Evolutionary conservation across 2,113 vertebrate genomes (phyloP), one percentile per base, ranked within the genome.

Genomic region (Himantopus leucocephalus): DNA sequence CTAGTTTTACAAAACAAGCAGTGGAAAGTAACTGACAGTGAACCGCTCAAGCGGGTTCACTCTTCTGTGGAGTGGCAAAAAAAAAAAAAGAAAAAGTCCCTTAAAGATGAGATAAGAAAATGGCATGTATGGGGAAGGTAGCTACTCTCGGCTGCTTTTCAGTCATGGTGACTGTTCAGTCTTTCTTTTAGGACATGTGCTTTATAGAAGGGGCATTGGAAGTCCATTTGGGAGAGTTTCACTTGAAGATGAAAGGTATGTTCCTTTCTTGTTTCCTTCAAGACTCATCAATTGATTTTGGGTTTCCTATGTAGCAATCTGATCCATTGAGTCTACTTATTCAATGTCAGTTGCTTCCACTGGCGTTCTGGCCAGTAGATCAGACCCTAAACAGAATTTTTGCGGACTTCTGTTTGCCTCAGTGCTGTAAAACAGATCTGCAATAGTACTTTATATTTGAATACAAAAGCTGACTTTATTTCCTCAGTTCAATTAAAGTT

Each of bases 231-330:
- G 99, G 99, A 60, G 98, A 99, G 95, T 99, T 99, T 27, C 98
- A 99, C 12, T 94, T 99, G 95, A 99, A 98, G 97, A 99, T 99
- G 99, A 99, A 99, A 98, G 99, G 99, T 99, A 92, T 2, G 88
- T 20, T 45, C 66, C 45, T 52, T 17, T 55, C 34, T 70, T 37
- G 4, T 43, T 58, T 21, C 32, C 48, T 63, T 66, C 43, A 43
- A 29, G 71, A 5, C 16, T 53, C 18, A 3, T 10, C 11, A 18
- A 0, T 20, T 58, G 41, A 2, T 84, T 56, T 77, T 24, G 37
- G 14, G 45, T 41, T 87, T 88, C 18, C 37, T 79, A 0, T n/a
- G 48, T 14, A 32, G 16, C 19, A 21, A 0, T 55, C 37, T 79
- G 43, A 50, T 24, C 19, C 24, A 2, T 9, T n/a, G 52, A 22